These are phyloP conservation scores for human DNA, from an alignment of 2,113 vertebrate genomes.

Conservation along the genomic window DNA sequence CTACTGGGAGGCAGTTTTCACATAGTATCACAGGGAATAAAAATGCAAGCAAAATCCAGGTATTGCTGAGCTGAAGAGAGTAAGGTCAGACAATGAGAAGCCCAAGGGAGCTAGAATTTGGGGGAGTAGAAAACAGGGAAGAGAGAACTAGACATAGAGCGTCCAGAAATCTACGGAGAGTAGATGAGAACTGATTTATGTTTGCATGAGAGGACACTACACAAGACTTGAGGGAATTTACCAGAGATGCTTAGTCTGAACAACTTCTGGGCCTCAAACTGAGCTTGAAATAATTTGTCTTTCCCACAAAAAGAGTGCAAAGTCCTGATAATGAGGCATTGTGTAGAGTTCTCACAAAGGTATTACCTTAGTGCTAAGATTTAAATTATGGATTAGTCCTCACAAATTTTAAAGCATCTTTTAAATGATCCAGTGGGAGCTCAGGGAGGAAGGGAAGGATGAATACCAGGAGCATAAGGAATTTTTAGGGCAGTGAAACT, in stretches of 20 bases:
- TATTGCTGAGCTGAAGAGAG: not conserved
- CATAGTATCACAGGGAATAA: not conserved
- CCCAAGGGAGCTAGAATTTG: not conserved
- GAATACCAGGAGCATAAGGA: not conserved
- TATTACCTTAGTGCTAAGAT: not conserved
- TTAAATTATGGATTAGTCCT: not conserved
- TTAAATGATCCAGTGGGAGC: not conserved
- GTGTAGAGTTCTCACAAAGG: not conserved
- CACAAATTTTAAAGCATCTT: not conserved
- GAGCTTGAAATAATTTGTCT: not conserved
- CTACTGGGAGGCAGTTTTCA: not conserved
- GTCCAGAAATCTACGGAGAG: accelerated
- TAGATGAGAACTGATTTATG: not conserved
- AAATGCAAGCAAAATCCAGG: not conserved
- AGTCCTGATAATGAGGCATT: not conserved
- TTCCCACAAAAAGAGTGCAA: not conserved
- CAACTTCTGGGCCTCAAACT: not conserved
- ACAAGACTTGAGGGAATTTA: not conserved
- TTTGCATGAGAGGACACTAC: not conserved
- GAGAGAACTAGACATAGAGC: not conserved
- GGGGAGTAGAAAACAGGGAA: not conserved
- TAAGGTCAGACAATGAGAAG: not conserved
- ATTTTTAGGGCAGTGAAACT: not conserved
- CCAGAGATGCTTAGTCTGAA: not conserved
- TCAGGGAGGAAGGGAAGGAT: not conserved